phyloP scores from a whole-genome alignment of 1,140 invertebrate species.

The Bombyx mandarina region DNA sequence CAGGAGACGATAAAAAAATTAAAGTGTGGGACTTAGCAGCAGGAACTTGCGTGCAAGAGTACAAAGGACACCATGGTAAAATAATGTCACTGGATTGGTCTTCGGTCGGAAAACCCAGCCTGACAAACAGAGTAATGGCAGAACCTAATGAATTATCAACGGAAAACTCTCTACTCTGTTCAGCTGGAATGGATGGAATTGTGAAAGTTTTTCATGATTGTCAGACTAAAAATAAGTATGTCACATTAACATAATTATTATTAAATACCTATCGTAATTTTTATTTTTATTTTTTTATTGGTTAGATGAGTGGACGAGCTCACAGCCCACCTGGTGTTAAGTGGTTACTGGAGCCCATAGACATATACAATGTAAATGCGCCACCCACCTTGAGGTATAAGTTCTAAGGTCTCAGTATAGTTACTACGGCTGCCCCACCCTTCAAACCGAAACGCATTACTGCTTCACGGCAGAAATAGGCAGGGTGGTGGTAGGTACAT shows the following conservation, averaged over 20 bases:
- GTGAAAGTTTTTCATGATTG: constrained; percentile 61
- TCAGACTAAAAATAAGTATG: constrained; percentile 61
- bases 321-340: too few species aligned
- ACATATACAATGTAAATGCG: too few species aligned
- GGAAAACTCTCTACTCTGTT: constrained; percentile 56
- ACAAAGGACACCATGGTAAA: constrained; percentile 83
- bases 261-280: neutral
- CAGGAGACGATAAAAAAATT: constrained; percentile 73
- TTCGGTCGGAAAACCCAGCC: constrained; percentile 42
- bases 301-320: too few species aligned
- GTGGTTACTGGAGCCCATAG: too few species aligned
- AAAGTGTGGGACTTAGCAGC: constrained; percentile 73
- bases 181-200: constrained; percentile 64
- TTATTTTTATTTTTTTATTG: neutral
- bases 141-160: constrained; percentile 31
- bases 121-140: constrained; percentile 71
- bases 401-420: too few species aligned
- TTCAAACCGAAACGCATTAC: too few species aligned
- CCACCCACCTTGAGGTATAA: too few species aligned
- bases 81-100: constrained; percentile 80
- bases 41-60: constrained; percentile 74
- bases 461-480: too few species aligned
- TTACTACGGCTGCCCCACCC: too few species aligned
- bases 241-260: constrained; percentile 5
- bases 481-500: too few species aligned